Evolutionary conservation across 2,888 invertebrate species (phyloP), one percentile per base, ranked within the genome.

Genomic region (Coenonympha glycerion): DNA sequence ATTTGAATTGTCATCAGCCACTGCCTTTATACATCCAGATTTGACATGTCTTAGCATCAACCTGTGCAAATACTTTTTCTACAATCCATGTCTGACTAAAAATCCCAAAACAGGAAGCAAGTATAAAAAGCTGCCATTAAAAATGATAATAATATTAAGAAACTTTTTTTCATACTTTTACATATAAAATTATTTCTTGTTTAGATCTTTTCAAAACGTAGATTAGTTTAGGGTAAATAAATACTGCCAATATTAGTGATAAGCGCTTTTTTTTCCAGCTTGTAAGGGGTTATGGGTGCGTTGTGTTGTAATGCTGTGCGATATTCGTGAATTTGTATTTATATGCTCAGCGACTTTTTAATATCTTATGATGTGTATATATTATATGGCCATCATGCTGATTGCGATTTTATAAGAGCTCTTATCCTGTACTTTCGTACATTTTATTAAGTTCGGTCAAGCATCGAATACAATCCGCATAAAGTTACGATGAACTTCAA

Each of bases 181-280:
- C 11, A 19, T 28, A 28, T 34, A 44, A 16, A 16, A 31, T 39
- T 49, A 37, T 15, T 49, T 52, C 46, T 48, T 33, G 26, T 49
- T 46, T 52, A 52, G 46, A 47, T 46, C 28, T 47, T 36, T 44
- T 58, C 41, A 30, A 47, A 40, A 21, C 36, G 31, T 50, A 56
- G 56, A 45, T 13, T 56, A 56, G 45, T 11, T 28, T 56, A 56
- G 53, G 53, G 59, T 69, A 69, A 61, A 63, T 61, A 58, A 52
- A 57, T 71, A 75, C 71, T 73, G 76, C 74, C 76, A 76, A 75
- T 68, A 64, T n/a, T 74, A 73, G 72, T 64, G 59, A 41, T 74
- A 75, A 72, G 76, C 60, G 73, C 74, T 76, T 71, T 59, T 65
- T 58, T 56, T 58, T 59, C 56, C 49, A 47, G 57, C 56, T 60